Evolutionary conservation across 2,888 invertebrate species (phyloP).

Genomic region (Deroplatys truncata): DNA sequence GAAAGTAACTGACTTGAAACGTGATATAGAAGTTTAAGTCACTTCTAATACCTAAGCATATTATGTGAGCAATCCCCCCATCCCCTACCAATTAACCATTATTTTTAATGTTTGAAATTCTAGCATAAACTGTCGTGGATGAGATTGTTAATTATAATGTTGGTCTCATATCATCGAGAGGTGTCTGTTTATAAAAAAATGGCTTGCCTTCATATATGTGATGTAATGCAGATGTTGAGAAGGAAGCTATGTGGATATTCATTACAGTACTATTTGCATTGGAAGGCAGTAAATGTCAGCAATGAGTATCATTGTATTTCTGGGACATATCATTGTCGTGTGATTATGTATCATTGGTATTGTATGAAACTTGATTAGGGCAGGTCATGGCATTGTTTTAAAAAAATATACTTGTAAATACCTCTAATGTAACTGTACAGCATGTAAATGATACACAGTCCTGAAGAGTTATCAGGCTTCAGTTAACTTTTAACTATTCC

Average conservation of each 20-base stretch:
- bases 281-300: slow-evolving; percentile 6
- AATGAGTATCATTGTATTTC: slow-evolving; percentile 14
- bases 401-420: slow-evolving; percentile 6
- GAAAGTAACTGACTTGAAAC: background rate
- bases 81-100: background rate
- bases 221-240: slow-evolving; percentile 1
- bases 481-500: background rate
- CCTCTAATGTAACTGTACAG: slow-evolving; percentile 5
- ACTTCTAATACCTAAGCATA: background rate
- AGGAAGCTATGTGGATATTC: background rate
- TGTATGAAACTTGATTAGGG: slow-evolving; percentile 17
- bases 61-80: background rate
- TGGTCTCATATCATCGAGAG: slow-evolving; percentile 8
- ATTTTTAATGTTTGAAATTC: background rate
- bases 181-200: slow-evolving; percentile 1
- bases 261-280: background rate
- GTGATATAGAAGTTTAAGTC: background rate
- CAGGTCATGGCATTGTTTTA: background rate
- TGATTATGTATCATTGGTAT: slow-evolving; percentile 23
- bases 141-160: slow-evolving; percentile 7
- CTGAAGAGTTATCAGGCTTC: background rate
- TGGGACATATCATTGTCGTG: slow-evolving; percentile 26
- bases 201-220: slow-evolving; percentile 8
- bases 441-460: slow-evolving; percentile 3
- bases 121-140: background rate